Conservation (phyloP, 2,797 vertebrate species). For the Oreochromis mossambicus region DNA sequence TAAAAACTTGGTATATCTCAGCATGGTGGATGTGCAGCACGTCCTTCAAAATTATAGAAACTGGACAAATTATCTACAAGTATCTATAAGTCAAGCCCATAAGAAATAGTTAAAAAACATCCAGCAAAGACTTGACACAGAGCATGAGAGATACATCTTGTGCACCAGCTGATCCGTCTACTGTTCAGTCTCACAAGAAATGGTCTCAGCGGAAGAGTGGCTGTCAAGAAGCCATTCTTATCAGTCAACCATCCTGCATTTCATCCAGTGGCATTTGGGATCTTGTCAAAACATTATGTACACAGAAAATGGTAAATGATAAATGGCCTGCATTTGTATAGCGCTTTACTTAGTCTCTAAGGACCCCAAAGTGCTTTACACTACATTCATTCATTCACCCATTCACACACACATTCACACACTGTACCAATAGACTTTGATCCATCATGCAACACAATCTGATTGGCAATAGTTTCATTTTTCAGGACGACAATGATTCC, state of each 20-base stretch:
- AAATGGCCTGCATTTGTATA: no score
- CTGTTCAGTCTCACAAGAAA: neutral
- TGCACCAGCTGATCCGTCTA: fast-evolving
- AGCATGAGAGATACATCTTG: fast-evolving
- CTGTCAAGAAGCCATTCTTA: fast-evolving
- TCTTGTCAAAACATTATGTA: neutral
- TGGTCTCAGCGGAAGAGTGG: fast-evolving
- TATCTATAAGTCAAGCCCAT: neutral
- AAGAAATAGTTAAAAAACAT: neutral
- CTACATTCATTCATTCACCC: no score
- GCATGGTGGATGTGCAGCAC: fast-evolving
- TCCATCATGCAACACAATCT: neutral
- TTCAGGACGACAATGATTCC: neutral
- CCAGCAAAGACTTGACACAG: fast-evolving
- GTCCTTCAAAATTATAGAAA: neutral
- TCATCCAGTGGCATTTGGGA: neutral
- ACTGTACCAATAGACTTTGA: fast-evolving
- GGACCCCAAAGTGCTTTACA: no score
- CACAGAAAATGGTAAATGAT: neutral
- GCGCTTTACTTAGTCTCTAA: no score
- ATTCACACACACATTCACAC: no score
- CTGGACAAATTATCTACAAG: neutral
- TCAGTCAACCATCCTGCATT: neutral
- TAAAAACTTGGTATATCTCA: neutral
- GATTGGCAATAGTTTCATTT: neutral